A percentile compares a stretch with the other conserved stretches of the same genome.
Conservation (phyloP, 2,113 vertebrate genomes). For the Crocuta crocuta region DNA sequence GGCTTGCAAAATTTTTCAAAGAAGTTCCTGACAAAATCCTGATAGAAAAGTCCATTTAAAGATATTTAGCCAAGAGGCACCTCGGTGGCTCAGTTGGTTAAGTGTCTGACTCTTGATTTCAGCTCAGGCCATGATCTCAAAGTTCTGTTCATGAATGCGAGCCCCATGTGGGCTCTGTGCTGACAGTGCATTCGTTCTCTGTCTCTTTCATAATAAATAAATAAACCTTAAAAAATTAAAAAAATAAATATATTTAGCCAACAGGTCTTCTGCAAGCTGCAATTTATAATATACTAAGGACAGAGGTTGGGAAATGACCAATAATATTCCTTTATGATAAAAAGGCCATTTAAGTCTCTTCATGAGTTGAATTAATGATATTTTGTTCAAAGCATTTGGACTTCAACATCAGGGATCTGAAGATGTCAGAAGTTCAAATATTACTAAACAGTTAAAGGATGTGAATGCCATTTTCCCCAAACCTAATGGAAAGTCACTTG, state of each 20-base stretch:
- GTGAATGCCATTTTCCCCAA: slow-evolving; percentile 44
- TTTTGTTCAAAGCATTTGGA: slow-evolving; percentile 59
- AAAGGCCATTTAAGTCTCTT: not conserved
- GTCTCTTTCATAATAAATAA: no score
- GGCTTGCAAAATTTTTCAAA: slow-evolving; percentile 31
- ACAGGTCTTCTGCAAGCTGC: not conserved
- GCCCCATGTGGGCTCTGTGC: no score
- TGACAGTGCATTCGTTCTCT: no score
- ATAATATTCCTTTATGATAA: slow-evolving; percentile 3
- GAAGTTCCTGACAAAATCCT: not conserved
- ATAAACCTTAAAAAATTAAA: no score
- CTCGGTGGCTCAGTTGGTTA: no score
- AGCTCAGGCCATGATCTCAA: no score
- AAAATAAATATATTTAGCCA: not conserved
- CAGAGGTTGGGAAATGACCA: not conserved
- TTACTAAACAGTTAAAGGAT: not conserved
- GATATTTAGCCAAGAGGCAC: not conserved
- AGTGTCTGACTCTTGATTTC: no score
- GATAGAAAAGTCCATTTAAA: not conserved
- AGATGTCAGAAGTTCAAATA: slow-evolving; percentile 61
- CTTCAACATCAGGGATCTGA: slow-evolving; percentile 49
- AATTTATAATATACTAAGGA: slow-evolving; percentile 20
- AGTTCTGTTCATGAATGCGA: no score
- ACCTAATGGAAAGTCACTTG: not conserved
- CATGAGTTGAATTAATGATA: slow-evolving; percentile 38